A percentile compares a stretch with the other conserved stretches of the same genome.
phyloP scores from a whole-genome alignment of 2,888 invertebrate species.

The Bombylius major region DNA sequence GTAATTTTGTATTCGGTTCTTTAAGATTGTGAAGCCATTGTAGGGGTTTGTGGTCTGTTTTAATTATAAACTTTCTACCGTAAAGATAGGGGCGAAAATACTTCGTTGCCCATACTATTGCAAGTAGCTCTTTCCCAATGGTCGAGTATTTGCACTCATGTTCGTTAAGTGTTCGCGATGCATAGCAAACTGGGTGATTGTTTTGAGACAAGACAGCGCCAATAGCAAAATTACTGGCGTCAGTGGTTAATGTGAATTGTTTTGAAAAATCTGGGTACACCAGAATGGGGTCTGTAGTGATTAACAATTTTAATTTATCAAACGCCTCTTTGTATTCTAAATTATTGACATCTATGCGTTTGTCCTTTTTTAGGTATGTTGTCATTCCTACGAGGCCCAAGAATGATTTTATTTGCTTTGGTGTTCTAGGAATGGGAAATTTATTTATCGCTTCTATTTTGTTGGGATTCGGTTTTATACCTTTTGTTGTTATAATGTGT shows the following conservation, averaged over 20 bases:
- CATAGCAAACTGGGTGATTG: slow-evolving; percentile 18
- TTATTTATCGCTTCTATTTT: neutral
- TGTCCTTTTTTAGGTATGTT: slow-evolving; percentile 6
- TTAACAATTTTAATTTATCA: slow-evolving; percentile 1
- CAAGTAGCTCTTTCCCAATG: slow-evolving; percentile 25
- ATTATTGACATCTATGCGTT: slow-evolving; percentile 13
- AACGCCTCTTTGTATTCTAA: slow-evolving; percentile 12
- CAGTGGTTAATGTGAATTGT: slow-evolving; percentile 21
- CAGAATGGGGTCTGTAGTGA: slow-evolving; percentile 8
- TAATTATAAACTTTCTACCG: slow-evolving; percentile 24
- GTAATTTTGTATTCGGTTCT: slow-evolving; percentile 27
- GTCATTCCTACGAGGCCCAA: slow-evolving; percentile 4
- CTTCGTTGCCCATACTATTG: slow-evolving; percentile 23
- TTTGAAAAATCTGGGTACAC: slow-evolving; percentile 19
- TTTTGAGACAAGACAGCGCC: slow-evolving; percentile 20
- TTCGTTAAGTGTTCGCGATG: slow-evolving; percentile 17
- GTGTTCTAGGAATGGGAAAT: neutral
- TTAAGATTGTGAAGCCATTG: slow-evolving; percentile 26
- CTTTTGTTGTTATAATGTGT: slow-evolving; percentile 18
- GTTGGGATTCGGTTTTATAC: slow-evolving; percentile 17
- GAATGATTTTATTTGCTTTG: slow-evolving; percentile 9
- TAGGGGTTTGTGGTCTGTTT: slow-evolving; percentile 30
- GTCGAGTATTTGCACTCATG: slow-evolving; percentile 18
- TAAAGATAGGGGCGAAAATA: slow-evolving; percentile 26
- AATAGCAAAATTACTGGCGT: slow-evolving; percentile 19